Conservation (phyloP, 2,888 invertebrate species). For the Taenaris catops region DNA sequence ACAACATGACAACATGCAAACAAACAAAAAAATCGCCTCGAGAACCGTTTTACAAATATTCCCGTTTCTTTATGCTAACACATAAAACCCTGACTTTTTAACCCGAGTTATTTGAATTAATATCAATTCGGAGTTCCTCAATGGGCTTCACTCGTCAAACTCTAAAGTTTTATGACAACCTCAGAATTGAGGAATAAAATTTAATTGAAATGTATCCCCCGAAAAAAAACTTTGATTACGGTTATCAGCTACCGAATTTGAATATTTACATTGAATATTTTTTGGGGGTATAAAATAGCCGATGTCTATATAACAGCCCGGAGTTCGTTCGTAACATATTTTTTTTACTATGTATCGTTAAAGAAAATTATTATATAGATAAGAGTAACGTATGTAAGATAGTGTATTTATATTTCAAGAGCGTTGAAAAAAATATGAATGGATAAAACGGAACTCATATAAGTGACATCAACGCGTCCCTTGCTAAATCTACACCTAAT, state of each 20-base stretch:
- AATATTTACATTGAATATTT: slow-evolving; percentile 72
- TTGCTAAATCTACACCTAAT: slow-evolving; percentile 1
- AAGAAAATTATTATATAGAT: too few relatives aligned
- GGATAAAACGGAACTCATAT: too few relatives aligned
- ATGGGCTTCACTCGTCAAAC: slow-evolving; percentile 79
- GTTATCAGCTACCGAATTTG: slow-evolving; percentile 79
- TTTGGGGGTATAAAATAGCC: slow-evolving; percentile 31
- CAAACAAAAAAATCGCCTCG: too few relatives aligned
- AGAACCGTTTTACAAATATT: too few relatives aligned
- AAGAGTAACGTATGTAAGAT: too few relatives aligned
- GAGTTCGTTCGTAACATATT: too few relatives aligned
- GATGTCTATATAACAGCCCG: slow-evolving; percentile 21
- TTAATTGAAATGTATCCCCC: slow-evolving; percentile 75
- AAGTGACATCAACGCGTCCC: slow-evolving; percentile 26
- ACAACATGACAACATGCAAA: too few relatives aligned
- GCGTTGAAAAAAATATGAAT: too few relatives aligned
- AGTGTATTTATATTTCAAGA: too few relatives aligned
- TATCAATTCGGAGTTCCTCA: slow-evolving; percentile 79
- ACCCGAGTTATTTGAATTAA: slow-evolving; percentile 80
- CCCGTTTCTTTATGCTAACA: too few relatives aligned
- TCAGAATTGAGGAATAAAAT: slow-evolving; percentile 77
- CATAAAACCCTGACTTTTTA: slow-evolving; percentile 80
- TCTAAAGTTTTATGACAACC: slow-evolving; percentile 77
- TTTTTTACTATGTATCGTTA: too few relatives aligned
- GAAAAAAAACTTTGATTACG: slow-evolving; percentile 72